Evolutionary conservation across 2,113 vertebrate species (phyloP).

Genomic region (Podocnemis expansa): DNA sequence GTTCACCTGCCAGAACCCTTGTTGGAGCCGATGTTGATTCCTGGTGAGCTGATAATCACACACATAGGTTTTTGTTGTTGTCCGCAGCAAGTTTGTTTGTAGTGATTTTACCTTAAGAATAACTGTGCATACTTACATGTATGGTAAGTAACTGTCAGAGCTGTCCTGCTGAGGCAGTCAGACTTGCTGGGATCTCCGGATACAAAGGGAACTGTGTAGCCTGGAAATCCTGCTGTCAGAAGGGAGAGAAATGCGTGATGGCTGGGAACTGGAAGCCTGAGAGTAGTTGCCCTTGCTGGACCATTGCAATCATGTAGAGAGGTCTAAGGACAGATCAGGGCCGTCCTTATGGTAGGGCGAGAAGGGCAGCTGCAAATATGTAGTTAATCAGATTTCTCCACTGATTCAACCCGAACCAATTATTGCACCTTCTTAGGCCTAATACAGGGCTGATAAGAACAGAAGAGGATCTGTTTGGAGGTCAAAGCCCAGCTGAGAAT

Average conservation of each 20-base stretch:
- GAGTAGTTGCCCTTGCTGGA: background rate
- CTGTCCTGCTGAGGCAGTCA: background rate
- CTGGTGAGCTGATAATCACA: background rate
- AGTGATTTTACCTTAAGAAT: background rate
- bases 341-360: too few species aligned
- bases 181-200: background rate
- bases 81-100: background rate
- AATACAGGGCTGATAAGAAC: background rate
- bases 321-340: too few species aligned
- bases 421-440: constrained; percentile 3
- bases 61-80: background rate
- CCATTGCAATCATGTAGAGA: too few species aligned
- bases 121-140: background rate
- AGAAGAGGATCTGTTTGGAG: background rate
- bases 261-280: background rate
- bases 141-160: background rate
- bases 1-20: background rate
- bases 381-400: constrained; percentile 32
- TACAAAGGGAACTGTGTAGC: background rate
- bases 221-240: background rate
- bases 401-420: constrained; percentile 16
- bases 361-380: background rate
- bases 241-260: too few species aligned
- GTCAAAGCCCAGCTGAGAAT: background rate
- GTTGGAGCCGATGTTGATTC: background rate